These are phyloP conservation scores for Drosophila virilis DNA, from an alignment of 1,140 invertebrate species.

Conservation along the genomic window DNA sequence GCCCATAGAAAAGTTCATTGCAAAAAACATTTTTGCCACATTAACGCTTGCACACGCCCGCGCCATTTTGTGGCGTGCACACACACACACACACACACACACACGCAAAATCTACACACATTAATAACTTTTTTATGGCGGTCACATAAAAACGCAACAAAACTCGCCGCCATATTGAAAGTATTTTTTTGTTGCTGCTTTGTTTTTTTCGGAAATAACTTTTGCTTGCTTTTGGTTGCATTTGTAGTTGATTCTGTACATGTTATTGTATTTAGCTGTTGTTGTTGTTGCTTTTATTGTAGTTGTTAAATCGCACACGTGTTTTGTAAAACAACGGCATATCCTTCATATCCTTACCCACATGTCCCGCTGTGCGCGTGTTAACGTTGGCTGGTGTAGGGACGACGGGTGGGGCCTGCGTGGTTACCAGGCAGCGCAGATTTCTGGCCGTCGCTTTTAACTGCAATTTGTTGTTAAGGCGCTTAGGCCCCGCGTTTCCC, in stretches of 20 bases:
- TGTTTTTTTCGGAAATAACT: conserved; percentile 41
- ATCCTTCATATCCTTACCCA: conserved; percentile 73
- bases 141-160: conserved; percentile 77
- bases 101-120: conserved; percentile 38
- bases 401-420: background rate
- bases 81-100: background rate
- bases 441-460: conserved; percentile 67
- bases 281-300: conserved; percentile 46
- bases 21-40: conserved; percentile 77
- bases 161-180: conserved; percentile 74
- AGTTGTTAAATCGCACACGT: conserved; percentile 81
- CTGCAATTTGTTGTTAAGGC: conserved; percentile 78
- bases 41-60: conserved; percentile 80
- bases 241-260: conserved; percentile 34
- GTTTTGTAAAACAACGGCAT: conserved; percentile 75
- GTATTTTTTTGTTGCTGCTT: conserved; percentile 36
- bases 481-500: conserved; percentile 47
- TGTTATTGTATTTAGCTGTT: conserved; percentile 8
- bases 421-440: conserved; percentile 45
- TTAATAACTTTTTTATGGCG: conserved; percentile 81
- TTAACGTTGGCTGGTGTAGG: background rate
- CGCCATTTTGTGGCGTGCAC: conserved; percentile 62
- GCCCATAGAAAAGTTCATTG: conserved; percentile 55
- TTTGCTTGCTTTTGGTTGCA: conserved; percentile 40
- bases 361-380: conserved; percentile 60